Base-by-base conservation (phyloP, 2,888 invertebrate genomes). In the Lepidocyrtinus sp. region DNA sequence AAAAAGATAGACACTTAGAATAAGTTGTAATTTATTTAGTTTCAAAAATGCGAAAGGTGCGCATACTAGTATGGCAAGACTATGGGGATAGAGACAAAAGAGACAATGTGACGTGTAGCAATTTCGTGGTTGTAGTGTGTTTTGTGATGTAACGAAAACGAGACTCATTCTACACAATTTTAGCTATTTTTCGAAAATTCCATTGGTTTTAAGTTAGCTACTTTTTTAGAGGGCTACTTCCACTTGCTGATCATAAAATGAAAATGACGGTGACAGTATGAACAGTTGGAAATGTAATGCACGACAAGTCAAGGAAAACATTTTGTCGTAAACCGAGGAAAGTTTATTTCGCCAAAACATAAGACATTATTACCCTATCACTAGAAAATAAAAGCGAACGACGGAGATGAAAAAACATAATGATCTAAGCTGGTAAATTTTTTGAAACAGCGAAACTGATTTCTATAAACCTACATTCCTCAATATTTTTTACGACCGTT, bases 391-490 rank as follows among this genome's bases (percentile, higher is more conserved):
- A 36, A 36, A 36, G 5, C 5, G 12, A 12, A 7, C 5, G 36
- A 36, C 36, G 36, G 36, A 36, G 12, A 12, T 36, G 5, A 12
- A 5, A 36, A 12, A 36, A 7, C 26, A 17, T 63, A 46, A 45
- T 59, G 63, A 62, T 27, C 2, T 19, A 24, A 46, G 25, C 46
- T 45, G 22, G 50, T 61, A 64, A 62, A 77, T n/a, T 77, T 72
- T 21, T 71, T 67, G 77, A 12, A 77, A 79, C 73, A 74, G 70
- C 70, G 74, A 74, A 64, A 74, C 74, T 70, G 74, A 74, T 79
- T 70, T 70, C 74, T 79, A 64, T 69, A 79, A 79, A 74, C 79
- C 79, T 70, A 74, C 70, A 79, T 79, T 79, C 78, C 78, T 69
- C 63, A 79, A 79, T 74, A 74, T 72, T 78, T 55, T 75, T 79